Evolutionary conservation across 2,113 vertebrate genomes (phyloP).

Genomic region (Grallaria varia): DNA sequence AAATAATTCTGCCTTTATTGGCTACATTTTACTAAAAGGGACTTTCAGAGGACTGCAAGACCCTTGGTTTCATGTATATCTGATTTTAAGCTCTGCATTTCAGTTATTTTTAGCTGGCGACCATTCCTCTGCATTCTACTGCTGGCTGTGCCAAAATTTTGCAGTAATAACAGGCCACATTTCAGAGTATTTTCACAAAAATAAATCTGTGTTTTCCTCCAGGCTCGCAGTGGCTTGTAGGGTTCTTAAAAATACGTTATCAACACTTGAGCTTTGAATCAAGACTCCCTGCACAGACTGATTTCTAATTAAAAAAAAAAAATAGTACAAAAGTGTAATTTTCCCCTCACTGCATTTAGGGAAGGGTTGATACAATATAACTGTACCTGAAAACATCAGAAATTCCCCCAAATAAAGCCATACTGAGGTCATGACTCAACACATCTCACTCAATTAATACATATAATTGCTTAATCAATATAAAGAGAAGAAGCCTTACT

Average conservation of each 20-base stretch:
- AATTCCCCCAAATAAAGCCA: not conserved
- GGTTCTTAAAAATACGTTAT: not conserved
- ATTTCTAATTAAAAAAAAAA: not conserved
- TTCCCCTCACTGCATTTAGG: not conserved
- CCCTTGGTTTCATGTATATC: not conserved
- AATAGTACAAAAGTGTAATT: not conserved
- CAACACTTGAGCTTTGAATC: not conserved
- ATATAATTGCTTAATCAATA: not conserved
- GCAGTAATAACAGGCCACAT: not conserved
- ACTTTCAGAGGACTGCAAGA: not conserved
- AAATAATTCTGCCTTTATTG: not conserved
- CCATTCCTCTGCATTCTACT: not conserved
- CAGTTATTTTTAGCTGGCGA: slow-evolving; percentile 48
- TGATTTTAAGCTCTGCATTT: slow-evolving; percentile 1
- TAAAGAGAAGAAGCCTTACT: slow-evolving; percentile 47
- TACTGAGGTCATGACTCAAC: not conserved
- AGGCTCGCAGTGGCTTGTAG: not conserved
- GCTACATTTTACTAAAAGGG: not conserved
- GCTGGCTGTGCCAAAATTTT: not conserved
- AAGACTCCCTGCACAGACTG: not conserved
- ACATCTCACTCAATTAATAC: not conserved
- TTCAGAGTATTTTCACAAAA: slow-evolving; percentile 18
- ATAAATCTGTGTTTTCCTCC: not conserved
- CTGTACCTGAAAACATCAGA: not conserved
- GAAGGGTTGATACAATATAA: not conserved